A percentile compares a stretch with the other conserved stretches of the same genome.
phyloP scores from a whole-genome alignment of 2,888 invertebrate genomes.

The Eupeodes luniger region DNA sequence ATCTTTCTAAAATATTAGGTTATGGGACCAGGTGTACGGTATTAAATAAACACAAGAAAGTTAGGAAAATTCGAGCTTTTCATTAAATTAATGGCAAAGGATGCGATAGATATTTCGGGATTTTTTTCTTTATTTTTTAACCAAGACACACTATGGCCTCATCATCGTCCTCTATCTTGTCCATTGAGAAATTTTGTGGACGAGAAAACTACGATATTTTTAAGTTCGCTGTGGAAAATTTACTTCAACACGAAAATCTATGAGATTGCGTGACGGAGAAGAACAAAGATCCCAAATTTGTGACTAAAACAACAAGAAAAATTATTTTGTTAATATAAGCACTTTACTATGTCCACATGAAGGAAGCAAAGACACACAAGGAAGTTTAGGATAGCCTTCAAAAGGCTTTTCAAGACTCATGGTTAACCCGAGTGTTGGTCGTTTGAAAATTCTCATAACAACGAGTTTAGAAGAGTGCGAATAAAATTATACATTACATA shows the following conservation, averaged over 20 bases:
- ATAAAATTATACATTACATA: too few relatives aligned
- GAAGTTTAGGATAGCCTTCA: slow-evolving; percentile 43
- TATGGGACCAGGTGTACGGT: too few relatives aligned
- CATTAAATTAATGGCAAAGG: neutral
- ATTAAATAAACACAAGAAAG: too few relatives aligned
- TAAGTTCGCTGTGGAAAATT: slow-evolving; percentile 59
- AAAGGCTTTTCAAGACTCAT: slow-evolving; percentile 57
- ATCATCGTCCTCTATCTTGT: neutral
- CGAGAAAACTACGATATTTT: slow-evolving; percentile 61
- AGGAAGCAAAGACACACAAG: slow-evolving; percentile 75
- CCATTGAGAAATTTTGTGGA: slow-evolving; percentile 34
- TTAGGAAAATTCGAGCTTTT: too few relatives aligned
- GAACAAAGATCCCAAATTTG: slow-evolving; percentile 18
- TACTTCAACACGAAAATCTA: slow-evolving; percentile 44
- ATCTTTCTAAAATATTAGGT: too few relatives aligned
- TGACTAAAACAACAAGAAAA: slow-evolving; percentile 1
- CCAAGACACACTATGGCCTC: neutral
- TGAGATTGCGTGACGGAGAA: slow-evolving; percentile 37
- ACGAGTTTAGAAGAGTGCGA: neutral
- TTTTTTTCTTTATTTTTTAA: neutral
- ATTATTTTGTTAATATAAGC: neutral
- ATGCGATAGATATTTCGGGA: neutral
- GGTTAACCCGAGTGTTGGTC: too few relatives aligned
- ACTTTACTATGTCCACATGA: slow-evolving; percentile 61
- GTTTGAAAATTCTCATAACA: too few relatives aligned